A percentile compares a stretch with the other conserved stretches of the same genome.
Evolutionary conservation across 2,797 vertebrate genomes (phyloP).

Genomic region (Synanceia verrucosa): DNA sequence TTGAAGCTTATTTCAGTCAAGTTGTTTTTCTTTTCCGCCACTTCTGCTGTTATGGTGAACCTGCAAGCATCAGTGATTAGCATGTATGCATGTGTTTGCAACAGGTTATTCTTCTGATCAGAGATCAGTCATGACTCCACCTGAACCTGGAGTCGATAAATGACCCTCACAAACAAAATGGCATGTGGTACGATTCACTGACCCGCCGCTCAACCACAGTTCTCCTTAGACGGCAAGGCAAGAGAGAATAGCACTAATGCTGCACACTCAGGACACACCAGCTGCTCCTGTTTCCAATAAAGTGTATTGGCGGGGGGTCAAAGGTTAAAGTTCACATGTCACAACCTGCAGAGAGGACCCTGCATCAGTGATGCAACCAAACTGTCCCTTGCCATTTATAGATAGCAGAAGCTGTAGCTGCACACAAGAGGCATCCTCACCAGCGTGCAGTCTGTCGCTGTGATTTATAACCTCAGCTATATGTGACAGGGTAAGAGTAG

Average conservation of each 20-base stretch:
- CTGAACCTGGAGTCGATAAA: conserved; percentile 28
- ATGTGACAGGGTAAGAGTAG: conserved; percentile 14
- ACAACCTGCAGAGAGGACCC: conserved; percentile 51
- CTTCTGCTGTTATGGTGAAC: neutral
- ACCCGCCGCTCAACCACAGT: neutral
- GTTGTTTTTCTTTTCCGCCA: neutral
- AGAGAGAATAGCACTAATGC: conserved; percentile 40
- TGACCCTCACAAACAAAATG: conserved; percentile 11
- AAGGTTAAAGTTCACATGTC: conserved; percentile 66
- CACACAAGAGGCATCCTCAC: conserved; percentile 11
- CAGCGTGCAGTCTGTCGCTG: conserved; percentile 27
- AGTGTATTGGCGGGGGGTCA: conserved; percentile 41
- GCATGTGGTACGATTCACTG: neutral
- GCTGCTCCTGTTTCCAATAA: conserved; percentile 72
- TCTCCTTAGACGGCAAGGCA: neutral
- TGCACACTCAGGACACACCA: conserved; percentile 55
- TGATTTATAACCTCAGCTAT: conserved; percentile 31
- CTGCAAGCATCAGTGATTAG: neutral
- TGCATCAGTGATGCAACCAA: conserved; percentile 47
- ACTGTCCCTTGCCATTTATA: conserved; percentile 49
- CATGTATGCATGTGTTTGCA: conserved; percentile 13
- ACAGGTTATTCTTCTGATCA: neutral
- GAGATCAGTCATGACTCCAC: neutral
- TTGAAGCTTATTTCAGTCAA: neutral
- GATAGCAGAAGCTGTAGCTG: conserved; percentile 42